Percentiles rank a stretch among this genome's conserved stretches.
These are phyloP conservation scores for Oikopleura dioica DNA, from an alignment of 23 tunicate species.

Conservation along the genomic window DNA sequence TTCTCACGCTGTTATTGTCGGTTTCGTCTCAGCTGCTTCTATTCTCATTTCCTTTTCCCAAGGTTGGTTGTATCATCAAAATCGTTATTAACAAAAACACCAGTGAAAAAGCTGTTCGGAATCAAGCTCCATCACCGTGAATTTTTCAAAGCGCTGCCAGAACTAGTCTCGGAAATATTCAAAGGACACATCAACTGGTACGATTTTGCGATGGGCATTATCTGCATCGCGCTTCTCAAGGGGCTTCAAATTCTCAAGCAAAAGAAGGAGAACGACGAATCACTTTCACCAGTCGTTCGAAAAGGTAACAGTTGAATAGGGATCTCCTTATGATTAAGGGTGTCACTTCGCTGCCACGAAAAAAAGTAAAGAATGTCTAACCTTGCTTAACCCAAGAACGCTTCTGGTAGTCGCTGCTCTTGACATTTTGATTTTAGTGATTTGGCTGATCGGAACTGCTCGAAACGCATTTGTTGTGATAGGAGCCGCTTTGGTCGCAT, in stretches of 20 bases:
- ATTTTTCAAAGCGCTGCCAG: conserved; percentile 47
- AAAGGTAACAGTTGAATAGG: no score
- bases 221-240: conserved; percentile 21
- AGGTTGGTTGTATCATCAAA: no score
- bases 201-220: conserved; percentile 29
- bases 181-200: conserved; percentile 1
- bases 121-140: conserved; percentile 32
- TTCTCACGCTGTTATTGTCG: conserved; percentile 69
- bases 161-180: conserved; percentile 6
- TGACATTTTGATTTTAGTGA: no score
- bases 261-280: neutral
- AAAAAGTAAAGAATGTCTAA: no score
- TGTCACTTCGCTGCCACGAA: no score
- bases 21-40: conserved; percentile 55
- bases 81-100: no score
- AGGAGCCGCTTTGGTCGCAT: conserved; percentile 47
- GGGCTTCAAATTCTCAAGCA: neutral
- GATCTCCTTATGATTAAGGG: no score
- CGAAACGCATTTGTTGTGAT: conserved; percentile 80
- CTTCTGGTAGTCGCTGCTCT: no score
- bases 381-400: no score
- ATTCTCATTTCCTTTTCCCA: conserved; percentile 43
- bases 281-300: no score
- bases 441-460: conserved; percentile 56
- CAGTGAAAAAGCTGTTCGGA: conserved; percentile 71